Base-by-base conservation (phyloP, 37 sponge, comb jelly and placozoan species). In the Petrosia ficiformis region DNA sequence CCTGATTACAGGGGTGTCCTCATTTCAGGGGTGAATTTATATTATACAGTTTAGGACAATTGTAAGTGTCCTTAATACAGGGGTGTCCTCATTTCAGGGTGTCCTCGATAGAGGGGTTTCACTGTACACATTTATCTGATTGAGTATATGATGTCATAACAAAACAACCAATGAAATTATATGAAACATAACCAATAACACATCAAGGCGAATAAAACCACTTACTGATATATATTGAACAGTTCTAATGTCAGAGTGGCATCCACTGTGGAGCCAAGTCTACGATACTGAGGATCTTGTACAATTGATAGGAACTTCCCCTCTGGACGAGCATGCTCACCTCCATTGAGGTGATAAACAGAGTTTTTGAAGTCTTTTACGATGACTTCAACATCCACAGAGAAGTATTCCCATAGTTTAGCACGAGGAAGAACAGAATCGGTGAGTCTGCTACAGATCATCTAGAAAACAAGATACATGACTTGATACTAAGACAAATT, bases 181-280 rank as follows among this genome's bases (percentile, higher is more conserved):
- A 14, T 19, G 14, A 48, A 19, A 14, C 14, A 48, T 48, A 48
- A 48, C 14, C 14, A 48, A 19, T 48, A 48, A 48, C 8, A 48
- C 8, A 19, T 19, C 54, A 48, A 19, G 54, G 26, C 4, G 26
- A 31, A 26, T 52, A 19, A 2, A 19, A 26, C 1, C n/a, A 59
- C 92, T 78, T 57, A 91, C 92, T 78, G 82, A 26, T 86, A 78
- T 11, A 91, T 43, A 38, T 91, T 91, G 80, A 80, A 94, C 42
- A 89, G 68, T 38, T 89, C 86, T 75, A 94, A 69, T 35, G 90
- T 80, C 37, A 80, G 56, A 16, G 85, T 69, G 25, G 78, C 76
- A 69, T 94, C 87, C 16, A 94, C 82, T 0, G 71, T 57, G 5
- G 77, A 80, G 35, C 84, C 84, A 33, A 80, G 73, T 3, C 94